Conservation (phyloP, 37 sponge, comb jelly and placozoan genomes). For the Diacarnus erythraeanus region DNA sequence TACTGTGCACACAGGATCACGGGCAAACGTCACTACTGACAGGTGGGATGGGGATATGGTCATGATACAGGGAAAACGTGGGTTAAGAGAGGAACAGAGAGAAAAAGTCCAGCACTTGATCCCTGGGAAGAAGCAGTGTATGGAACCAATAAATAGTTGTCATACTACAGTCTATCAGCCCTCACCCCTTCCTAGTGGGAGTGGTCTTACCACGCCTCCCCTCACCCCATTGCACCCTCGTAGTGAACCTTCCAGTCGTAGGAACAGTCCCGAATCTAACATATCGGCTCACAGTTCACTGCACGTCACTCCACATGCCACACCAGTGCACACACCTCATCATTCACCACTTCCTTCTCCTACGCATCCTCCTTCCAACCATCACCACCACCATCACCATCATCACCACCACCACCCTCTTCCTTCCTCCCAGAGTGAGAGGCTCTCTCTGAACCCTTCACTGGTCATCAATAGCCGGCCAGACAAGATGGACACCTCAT, state of each 20-base stretch:
- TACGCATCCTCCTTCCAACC: background rate
- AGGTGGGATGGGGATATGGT: background rate
- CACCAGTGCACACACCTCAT: constrained; percentile 46
- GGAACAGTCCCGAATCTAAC: constrained; percentile 38
- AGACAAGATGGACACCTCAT: background rate
- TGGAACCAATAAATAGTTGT: background rate
- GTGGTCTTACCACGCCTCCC: background rate
- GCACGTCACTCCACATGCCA: constrained; percentile 41
- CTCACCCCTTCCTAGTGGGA: background rate
- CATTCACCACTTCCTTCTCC: constrained; percentile 72
- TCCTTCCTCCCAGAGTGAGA: background rate
- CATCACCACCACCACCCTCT: constrained; percentile 12
- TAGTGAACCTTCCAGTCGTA: background rate
- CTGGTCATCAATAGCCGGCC: no score
- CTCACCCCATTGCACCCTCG: constrained; percentile 1
- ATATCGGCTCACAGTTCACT: constrained; percentile 63
- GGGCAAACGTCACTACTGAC: no score
- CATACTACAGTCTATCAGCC: background rate
- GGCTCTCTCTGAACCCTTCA: background rate
- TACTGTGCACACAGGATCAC: background rate
- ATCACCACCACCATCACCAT: constrained; percentile 19
- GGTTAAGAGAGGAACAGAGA: background rate
- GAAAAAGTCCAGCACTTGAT: background rate
- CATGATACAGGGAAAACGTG: background rate
- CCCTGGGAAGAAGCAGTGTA: background rate